A percentile compares a stretch with the other conserved stretches of the same genome.
phyloP scores from a whole-genome alignment of 2,888 invertebrate species.

The Apoda limacodes region DNA sequence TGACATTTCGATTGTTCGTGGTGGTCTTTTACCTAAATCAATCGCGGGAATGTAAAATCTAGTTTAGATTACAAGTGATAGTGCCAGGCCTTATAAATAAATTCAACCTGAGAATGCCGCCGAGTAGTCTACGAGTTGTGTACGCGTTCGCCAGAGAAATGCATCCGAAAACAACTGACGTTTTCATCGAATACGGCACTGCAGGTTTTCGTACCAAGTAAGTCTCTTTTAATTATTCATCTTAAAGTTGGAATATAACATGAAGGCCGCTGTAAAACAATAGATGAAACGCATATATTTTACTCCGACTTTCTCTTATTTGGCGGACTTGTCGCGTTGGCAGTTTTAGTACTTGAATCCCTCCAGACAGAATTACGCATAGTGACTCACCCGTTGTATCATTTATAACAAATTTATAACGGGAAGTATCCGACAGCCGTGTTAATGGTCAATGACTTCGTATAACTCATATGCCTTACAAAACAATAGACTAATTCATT shows the following conservation, averaged over 20 bases:
- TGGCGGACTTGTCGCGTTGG: conserved; percentile 34
- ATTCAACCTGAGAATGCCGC: conserved; percentile 59
- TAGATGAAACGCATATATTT: too few species aligned
- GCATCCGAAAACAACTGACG: conserved; percentile 77
- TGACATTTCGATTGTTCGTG: conserved; percentile 4
- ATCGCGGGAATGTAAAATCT: conserved; percentile 59
- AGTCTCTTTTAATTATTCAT: too few species aligned
- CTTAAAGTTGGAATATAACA: too few species aligned
- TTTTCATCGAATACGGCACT: conserved; percentile 83
- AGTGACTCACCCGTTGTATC: too few species aligned
- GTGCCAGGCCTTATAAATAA: conserved; percentile 58
- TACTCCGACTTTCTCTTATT: conserved; percentile 27
- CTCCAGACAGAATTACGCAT: too few species aligned
- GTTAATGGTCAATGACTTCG: conserved; percentile 56
- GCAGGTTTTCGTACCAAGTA: conserved; percentile 88
- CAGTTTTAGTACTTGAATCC: too few species aligned
- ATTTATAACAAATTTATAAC: conserved; percentile 48
- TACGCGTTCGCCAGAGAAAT: conserved; percentile 84
- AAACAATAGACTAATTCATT: conserved; percentile 33
- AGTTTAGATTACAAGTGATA: conserved; percentile 63
- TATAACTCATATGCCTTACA: conserved; percentile 29
- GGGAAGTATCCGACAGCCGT: conserved; percentile 46
- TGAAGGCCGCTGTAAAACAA: too few species aligned
- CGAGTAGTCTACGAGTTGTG: conserved; percentile 73
- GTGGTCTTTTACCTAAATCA: conserved; percentile 19